Evolutionary conservation across 2,797 vertebrate genomes (phyloP), one percentile per base, ranked within the genome.

Genomic region (Alfaro cultratus): DNA sequence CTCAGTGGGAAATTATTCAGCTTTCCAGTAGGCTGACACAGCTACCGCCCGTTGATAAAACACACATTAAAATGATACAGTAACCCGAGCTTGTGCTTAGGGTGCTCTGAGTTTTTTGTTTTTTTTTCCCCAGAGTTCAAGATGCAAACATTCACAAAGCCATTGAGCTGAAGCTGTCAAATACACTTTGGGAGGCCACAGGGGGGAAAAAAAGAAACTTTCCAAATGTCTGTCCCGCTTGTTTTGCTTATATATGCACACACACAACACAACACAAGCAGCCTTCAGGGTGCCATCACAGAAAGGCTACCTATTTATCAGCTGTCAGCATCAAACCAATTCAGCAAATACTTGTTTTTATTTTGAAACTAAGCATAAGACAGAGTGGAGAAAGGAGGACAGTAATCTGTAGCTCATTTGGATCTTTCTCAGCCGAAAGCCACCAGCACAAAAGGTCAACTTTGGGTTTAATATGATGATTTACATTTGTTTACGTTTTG

Each of bases 261-360:
- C 10, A 68, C 15, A 36, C 29, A 51, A 83, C 15, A 36, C 29
- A 51, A 83, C 80, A 83, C 70, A 80, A 79, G 75, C 83, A 88
- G 84, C 89, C 94, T 94, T 93, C 90, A 62, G 93, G 94, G 93
- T 93, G 94, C 94, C 94, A 90, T 95, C 94, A 92, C 90, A 87
- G 90, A 93, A 93, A 94, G 89, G 84, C 91, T 60, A 84, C 84
- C 87, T 91, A 91, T 96, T 95, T 95, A 95, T 96, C 94, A 94
- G 90, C 87, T 94, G 92, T 95, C 95, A 96, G 94, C 93, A 96
- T 93, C 91, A 92, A 95, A 95, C 93, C 80, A 94, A 94, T 94
- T 95, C 95, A 95, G 95, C 95, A 95, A 92, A 90, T 90, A 78
- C 87, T 80, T 78, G 84, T 79, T 74, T 82, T 70, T 92, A 81